Evolutionary conservation across 2,797 vertebrate species (phyloP).

Genomic region (Phylloscopus collybita): DNA sequence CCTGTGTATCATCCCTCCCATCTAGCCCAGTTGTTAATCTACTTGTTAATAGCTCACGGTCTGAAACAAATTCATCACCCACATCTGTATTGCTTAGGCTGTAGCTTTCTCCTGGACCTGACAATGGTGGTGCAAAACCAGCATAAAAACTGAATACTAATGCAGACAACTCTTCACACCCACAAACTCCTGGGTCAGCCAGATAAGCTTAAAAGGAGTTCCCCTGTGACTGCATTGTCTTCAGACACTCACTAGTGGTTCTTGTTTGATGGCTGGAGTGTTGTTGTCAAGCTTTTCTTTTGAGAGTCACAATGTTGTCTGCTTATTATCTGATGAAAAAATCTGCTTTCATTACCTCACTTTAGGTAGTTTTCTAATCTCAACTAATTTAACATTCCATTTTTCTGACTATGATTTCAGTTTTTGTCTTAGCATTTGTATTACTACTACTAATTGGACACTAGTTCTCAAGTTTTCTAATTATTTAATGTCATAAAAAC

Average conservation of each 20-base stretch:
- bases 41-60: not conserved
- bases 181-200: not conserved
- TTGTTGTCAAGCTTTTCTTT: not conserved
- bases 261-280: not conserved
- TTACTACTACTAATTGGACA: not conserved
- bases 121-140: not conserved
- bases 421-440: not conserved
- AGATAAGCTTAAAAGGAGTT: not conserved
- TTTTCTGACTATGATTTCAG: not conserved
- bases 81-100: not conserved
- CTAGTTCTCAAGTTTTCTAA: not conserved
- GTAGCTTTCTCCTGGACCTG: not conserved
- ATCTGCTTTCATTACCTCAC: not conserved
- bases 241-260: not conserved
- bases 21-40: not conserved
- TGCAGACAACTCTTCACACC: not conserved
- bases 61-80: not conserved
- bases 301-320: not conserved
- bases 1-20: not conserved
- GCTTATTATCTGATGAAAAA: not conserved
- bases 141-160: not conserved
- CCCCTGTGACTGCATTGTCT: not conserved
- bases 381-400: not conserved
- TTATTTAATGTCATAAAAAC: not conserved
- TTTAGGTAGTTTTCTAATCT: not conserved